These are phyloP conservation scores for Gymnocypris eckloni DNA, from an alignment of 2,797 vertebrate genomes.

Conservation along the genomic window DNA sequence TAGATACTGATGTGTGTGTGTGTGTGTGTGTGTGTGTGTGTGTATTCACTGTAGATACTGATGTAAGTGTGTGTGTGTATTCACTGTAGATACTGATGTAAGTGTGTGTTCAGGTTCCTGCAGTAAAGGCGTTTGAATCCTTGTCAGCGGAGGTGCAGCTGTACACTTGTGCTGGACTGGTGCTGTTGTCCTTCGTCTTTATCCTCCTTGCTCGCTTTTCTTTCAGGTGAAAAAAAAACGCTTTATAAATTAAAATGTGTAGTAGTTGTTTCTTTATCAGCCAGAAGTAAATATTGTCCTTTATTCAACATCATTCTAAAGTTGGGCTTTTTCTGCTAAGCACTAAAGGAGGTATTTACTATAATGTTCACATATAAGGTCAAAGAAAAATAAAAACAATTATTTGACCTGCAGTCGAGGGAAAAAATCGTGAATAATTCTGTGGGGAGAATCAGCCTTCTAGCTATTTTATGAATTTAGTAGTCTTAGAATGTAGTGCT, in stretches of 20 bases:
- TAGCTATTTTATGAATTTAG: not conserved
- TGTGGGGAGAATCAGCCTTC: too few relatives aligned
- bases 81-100: too few relatives aligned
- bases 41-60: not conserved
- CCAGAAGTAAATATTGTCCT: too few relatives aligned
- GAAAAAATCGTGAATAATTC: not conserved
- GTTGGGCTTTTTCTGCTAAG: too few relatives aligned
- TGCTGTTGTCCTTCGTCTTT: conserved; percentile 79
- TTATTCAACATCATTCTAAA: too few relatives aligned
- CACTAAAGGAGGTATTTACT: not conserved
- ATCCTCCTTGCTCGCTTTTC: conserved; percentile 78
- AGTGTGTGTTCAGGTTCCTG: conserved; percentile 69
- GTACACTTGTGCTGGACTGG: conserved; percentile 74
- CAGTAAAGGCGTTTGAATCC: conserved; percentile 71
- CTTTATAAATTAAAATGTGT: not conserved
- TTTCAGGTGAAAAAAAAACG: conserved; percentile 74
- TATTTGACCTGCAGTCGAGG: not conserved
- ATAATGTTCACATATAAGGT: not conserved
- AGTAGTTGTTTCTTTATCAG: too few relatives aligned
- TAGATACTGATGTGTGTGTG: not conserved
- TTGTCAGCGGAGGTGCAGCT: conserved; percentile 75
- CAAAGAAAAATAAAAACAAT: too few relatives aligned
- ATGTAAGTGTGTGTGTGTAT: not conserved
- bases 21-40: too few relatives aligned
- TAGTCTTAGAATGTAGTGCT: not conserved